phyloP scores from a whole-genome alignment of 2,888 invertebrate genomes.

The Tachina lurida region DNA sequence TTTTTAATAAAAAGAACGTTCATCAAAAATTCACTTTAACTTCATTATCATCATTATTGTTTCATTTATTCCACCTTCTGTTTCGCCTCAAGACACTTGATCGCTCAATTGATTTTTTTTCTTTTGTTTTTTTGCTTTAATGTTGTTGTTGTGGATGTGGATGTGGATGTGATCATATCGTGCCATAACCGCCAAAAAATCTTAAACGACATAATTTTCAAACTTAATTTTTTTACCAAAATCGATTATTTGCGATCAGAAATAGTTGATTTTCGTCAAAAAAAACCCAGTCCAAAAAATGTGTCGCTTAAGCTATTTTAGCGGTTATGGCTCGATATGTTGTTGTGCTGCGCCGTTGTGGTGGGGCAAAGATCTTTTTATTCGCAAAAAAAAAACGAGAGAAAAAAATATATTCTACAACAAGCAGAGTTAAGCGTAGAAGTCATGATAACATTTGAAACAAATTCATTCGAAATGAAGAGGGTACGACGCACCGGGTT shows the following conservation, averaged over 20 bases:
- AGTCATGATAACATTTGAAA: conserved; percentile 40
- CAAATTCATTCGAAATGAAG: not conserved
- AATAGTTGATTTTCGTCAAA: too few species aligned
- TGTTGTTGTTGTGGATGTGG: conserved; percentile 66
- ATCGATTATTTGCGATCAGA: too few species aligned
- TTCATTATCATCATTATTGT: conserved; percentile 82
- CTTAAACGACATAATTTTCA: too few species aligned
- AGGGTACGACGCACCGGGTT: not conserved
- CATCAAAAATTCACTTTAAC: conserved; percentile 82
- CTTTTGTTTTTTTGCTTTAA: not conserved
- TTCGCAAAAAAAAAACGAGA: not conserved
- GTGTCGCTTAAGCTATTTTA: too few species aligned
- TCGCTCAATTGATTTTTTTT: conserved; percentile 81
- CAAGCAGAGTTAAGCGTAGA: conserved; percentile 40
- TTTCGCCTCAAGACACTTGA: conserved; percentile 82
- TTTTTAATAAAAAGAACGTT: conserved; percentile 70
- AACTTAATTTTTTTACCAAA: too few species aligned
- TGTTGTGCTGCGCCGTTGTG: conserved; percentile 27
- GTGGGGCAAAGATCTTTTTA: conserved; percentile 32
- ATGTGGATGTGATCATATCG: conserved; percentile 37
- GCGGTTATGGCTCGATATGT: too few species aligned
- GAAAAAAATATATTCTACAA: not conserved
- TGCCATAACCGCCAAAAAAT: too few species aligned
- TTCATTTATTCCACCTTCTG: conserved; percentile 83
- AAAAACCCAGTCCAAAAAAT: too few species aligned